These are phyloP conservation scores for Machaerirhynchus nigripectus DNA, from an alignment of 2,113 vertebrate genomes.

Conservation along the genomic window DNA sequence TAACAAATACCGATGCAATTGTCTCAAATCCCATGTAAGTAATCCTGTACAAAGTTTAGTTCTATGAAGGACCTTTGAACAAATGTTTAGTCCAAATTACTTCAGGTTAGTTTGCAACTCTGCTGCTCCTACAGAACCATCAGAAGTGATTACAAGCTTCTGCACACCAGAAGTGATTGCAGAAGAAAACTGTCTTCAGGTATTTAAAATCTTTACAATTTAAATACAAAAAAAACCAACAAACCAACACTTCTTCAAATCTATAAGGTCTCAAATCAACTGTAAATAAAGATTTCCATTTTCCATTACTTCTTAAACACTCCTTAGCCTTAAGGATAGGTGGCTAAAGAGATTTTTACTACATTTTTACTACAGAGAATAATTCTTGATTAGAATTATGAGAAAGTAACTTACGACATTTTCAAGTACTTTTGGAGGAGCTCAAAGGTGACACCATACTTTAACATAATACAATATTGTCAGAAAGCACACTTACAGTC, in stretches of 20 bases:
- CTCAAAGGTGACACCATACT: not conserved
- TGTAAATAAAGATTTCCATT: not conserved
- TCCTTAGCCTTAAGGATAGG: not conserved
- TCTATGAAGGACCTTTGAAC: not conserved
- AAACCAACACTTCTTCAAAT: not conserved
- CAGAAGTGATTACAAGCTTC: too few species aligned
- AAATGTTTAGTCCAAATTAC: not conserved
- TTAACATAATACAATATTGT: not conserved
- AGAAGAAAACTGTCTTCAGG: not conserved
- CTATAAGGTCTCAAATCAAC: not conserved
- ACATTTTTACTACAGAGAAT: not conserved
- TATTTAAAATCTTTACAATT: not conserved
- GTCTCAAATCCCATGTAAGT: not conserved
- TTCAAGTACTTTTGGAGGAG: not conserved
- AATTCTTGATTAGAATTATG: not conserved
- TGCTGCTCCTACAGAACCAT: not conserved
- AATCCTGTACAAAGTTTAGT: not conserved
- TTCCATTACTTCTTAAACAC: not conserved
- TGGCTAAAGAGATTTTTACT: not conserved
- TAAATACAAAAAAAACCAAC: not conserved
- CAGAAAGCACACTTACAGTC: not conserved
- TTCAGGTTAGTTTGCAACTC: not conserved
- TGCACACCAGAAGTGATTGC: not conserved
- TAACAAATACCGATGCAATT: not conserved
- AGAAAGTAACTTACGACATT: not conserved